Evolutionary conservation across 1,140 invertebrate genomes (phyloP), one percentile per base, ranked within the genome.

Genomic region (Uloborus diversus): DNA sequence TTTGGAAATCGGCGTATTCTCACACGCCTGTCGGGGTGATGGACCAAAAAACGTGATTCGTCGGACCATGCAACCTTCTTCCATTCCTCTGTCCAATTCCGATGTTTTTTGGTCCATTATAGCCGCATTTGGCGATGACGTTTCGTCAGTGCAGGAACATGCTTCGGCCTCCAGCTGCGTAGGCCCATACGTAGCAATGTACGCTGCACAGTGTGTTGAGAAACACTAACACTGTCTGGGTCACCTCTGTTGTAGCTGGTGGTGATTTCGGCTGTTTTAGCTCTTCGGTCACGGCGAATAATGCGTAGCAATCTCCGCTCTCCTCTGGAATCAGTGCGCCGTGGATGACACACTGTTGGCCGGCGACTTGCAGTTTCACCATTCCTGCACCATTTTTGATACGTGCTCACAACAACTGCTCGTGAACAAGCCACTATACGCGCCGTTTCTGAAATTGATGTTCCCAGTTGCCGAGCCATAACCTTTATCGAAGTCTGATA

Each of bases 401-500:
- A 42, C 17, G 51, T 56, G 23, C 57, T 61, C 9, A 27, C 7
- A 25, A 61, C 25, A 28, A 9, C 25, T 3, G 5, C 57, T 13
- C 25, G 27, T 32, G 25, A 27, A 61, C 57, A 61, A 9, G 23
- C 57, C 4, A 27, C 14, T 28, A 61, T 14, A 27, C 30, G 25
- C 7, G 57, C 57, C 25, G 25, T 61, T 28, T 61, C 57, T 32
- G 14, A 27, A 7, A 25, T 61, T 28, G 25, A 28, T 32, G 57
- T 61, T 61, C 57, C 57, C 57, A 61, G 14, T 61, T n/a, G 57
- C 7, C 14, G 57, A 61, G 57, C 27, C 25, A 61, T 61, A 27
- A 28, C 57, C 57, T 61, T 32, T 61, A 32, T 61, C 57, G 30
- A 61, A 61, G n/a, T 61, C 57, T 9, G 25, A 28, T 61, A 61